Conservation (phyloP, 2,888 invertebrate genomes). For the Temnothorax ravouxi region DNA sequence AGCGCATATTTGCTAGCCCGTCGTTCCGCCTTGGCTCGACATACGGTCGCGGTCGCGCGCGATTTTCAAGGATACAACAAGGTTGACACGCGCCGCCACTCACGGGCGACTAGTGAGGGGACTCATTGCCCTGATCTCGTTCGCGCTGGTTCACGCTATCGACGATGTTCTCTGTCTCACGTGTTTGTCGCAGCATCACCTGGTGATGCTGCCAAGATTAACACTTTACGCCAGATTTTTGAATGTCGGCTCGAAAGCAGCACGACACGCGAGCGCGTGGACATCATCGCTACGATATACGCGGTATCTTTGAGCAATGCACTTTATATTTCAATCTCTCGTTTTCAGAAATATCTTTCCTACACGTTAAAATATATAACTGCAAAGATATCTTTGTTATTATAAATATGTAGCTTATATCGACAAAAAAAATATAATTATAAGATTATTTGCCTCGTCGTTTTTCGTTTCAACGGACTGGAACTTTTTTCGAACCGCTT, state of each 20-base stretch:
- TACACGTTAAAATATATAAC: background rate
- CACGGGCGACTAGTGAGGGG: conserved; percentile 74
- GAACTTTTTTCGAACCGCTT: conserved; percentile 63
- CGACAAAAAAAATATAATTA: background rate
- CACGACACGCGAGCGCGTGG: background rate
- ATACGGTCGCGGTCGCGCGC: conserved; percentile 84
- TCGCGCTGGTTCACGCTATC: conserved; percentile 52
- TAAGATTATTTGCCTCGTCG: conserved; percentile 72
- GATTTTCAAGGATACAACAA: conserved; percentile 86
- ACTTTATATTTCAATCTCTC: background rate
- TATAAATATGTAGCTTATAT: background rate
- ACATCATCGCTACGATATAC: background rate
- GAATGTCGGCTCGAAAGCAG: conserved; percentile 19
- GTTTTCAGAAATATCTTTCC: background rate
- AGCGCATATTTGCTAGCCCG: conserved; percentile 57
- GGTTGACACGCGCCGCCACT: conserved; percentile 86
- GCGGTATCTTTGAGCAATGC: background rate
- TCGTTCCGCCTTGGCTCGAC: conserved; percentile 77
- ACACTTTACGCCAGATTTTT: conserved; percentile 39
- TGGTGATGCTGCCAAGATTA: conserved; percentile 22
- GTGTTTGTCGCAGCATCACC: background rate
- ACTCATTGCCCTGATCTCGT: conserved; percentile 59
- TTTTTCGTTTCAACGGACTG: conserved; percentile 74
- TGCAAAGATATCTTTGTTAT: background rate
- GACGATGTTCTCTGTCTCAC: background rate